Percentiles rank a stretch among this genome's conserved stretches.
Conservation (phyloP, 1,140 invertebrate genomes). For the Anoplophora glabripennis region DNA sequence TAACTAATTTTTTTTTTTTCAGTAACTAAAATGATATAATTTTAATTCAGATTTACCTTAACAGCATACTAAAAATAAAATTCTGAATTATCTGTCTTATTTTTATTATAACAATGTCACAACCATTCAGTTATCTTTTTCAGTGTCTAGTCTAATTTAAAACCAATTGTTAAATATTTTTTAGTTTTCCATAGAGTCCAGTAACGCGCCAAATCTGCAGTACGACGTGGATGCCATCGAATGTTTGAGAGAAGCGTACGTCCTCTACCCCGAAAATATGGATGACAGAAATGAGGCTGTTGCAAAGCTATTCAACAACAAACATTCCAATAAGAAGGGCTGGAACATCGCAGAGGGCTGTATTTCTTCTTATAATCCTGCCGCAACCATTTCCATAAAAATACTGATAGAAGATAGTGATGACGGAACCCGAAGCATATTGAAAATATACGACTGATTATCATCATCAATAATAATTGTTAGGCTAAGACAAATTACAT, state of each 20-base stretch:
- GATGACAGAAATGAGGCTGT: background rate
- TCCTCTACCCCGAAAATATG: background rate
- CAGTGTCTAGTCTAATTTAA: background rate
- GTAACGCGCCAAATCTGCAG: background rate
- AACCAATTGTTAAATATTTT: background rate
- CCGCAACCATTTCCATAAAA: too few relatives aligned
- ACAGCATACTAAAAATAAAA: too few relatives aligned
- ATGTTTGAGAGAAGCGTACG: background rate
- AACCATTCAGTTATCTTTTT: background rate
- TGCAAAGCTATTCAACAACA: background rate
- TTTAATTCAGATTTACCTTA: background rate
- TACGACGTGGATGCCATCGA: background rate
- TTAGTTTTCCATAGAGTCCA: background rate
- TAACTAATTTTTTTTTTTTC: too few relatives aligned
- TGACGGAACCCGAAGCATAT: too few relatives aligned
- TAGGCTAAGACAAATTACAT: too few relatives aligned
- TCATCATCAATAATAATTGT: too few relatives aligned
- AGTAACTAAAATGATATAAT: too few relatives aligned
- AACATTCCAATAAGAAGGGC: background rate
- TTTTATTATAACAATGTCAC: too few relatives aligned
- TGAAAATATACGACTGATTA: too few relatives aligned
- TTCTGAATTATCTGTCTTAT: too few relatives aligned
- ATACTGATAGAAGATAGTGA: too few relatives aligned
- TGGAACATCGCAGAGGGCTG: slow-evolving; percentile 4
- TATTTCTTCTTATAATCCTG: background rate